Evolutionary conservation across 2,888 invertebrate species (phyloP).

Genomic region (Caenorhabditis sp.): DNA sequence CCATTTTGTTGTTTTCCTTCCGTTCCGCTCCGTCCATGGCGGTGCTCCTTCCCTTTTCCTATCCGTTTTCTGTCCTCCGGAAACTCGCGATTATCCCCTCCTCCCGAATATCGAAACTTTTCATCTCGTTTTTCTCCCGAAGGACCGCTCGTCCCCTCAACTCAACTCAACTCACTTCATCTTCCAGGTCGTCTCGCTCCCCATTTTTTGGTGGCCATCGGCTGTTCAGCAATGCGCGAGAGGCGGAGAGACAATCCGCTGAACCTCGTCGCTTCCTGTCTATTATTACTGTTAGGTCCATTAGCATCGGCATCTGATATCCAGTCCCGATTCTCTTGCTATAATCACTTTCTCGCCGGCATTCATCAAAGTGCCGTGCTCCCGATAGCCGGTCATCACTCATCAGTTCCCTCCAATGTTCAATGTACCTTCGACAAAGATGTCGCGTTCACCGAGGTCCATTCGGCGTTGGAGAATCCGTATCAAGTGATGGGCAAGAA

Average conservation of each 20-base stretch:
- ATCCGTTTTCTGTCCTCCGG: constrained; percentile 23
- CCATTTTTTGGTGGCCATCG: constrained; percentile 1
- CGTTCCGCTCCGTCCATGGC: constrained; percentile 32
- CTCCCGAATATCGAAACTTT: constrained; percentile 44
- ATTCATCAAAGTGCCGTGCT: constrained; percentile 40
- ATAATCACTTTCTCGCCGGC: constrained; percentile 63
- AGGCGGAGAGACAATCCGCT: constrained; percentile 43
- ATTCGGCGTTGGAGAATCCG: constrained; percentile 60
- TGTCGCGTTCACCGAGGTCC: constrained; percentile 59
- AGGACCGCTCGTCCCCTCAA: constrained; percentile 17
- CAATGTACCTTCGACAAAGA: constrained; percentile 60
- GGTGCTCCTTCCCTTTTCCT: background rate
- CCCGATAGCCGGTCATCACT: constrained; percentile 42
- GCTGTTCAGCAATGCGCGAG: constrained; percentile 47
- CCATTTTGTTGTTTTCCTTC: constrained; percentile 24
- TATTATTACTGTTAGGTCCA: constrained; percentile 4
- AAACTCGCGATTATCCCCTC: constrained; percentile 41
- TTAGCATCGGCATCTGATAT: constrained; percentile 37
- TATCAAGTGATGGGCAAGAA: constrained; percentile 58
- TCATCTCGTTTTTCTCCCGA: constrained; percentile 46
- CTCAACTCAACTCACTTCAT: constrained; percentile 1
- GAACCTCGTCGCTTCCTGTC: constrained; percentile 17
- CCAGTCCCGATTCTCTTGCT: constrained; percentile 62
- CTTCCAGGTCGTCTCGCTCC: constrained; percentile 41
- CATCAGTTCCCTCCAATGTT: constrained; percentile 50